A percentile compares a stretch with the other conserved stretches of the same genome.
Evolutionary conservation across 2,113 vertebrate genomes (phyloP).

Genomic region (Oceanodroma tethys): DNA sequence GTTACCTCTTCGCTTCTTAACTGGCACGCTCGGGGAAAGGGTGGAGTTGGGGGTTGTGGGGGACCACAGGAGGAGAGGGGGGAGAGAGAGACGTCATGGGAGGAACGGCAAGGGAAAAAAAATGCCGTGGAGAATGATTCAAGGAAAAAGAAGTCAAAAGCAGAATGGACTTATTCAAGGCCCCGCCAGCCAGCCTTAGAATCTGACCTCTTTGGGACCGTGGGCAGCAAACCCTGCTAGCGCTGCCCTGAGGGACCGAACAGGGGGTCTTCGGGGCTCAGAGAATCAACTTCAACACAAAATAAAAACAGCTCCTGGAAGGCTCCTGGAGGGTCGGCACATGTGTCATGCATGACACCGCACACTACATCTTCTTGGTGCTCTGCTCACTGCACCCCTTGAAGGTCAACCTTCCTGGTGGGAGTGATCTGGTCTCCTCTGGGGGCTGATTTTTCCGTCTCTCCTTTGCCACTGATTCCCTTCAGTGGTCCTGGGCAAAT

Average conservation of each 20-base stretch:
- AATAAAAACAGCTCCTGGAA: background rate
- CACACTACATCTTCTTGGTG: background rate
- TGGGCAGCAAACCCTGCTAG: background rate
- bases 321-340: background rate
- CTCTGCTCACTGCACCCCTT: accelerated
- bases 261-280: background rate
- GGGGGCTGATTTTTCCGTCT: background rate
- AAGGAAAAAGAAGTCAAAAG: background rate
- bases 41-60: background rate
- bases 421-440: background rate
- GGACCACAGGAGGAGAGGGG: background rate
- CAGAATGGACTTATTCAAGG: background rate
- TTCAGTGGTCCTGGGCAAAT: background rate
- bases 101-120: background rate
- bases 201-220: background rate
- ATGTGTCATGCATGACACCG: accelerated
- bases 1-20: conserved; percentile 43
- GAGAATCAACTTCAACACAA: background rate
- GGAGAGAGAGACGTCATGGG: background rate
- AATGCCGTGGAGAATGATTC: accelerated
- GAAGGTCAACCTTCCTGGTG: background rate
- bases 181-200: background rate
- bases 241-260: background rate
- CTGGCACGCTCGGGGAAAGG: background rate
- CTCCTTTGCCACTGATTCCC: background rate